Evolutionary conservation across 1,140 invertebrate genomes (phyloP).

Genomic region (Rhagoletis zephyria): DNA sequence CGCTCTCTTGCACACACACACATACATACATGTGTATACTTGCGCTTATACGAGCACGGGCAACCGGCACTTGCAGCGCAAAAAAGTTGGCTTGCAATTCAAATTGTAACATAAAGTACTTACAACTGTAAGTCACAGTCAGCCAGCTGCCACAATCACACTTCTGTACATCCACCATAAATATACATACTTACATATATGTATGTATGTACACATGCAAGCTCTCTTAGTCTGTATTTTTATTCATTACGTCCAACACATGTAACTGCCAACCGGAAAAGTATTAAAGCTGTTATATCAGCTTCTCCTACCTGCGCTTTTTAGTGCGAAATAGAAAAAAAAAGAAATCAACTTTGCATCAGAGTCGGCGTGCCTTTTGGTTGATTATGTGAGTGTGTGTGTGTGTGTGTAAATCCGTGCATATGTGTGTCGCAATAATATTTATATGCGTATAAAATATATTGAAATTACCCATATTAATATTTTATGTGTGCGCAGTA

Average conservation of each 20-base stretch:
- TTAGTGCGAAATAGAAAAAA: not conserved
- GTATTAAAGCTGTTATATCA: conserved; percentile 26
- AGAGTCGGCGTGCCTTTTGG: not conserved
- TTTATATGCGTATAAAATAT: conserved; percentile 49
- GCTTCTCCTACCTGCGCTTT: not conserved
- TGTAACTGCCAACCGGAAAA: conserved; percentile 48
- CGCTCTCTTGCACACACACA: not conserved
- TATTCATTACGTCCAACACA: conserved; percentile 51
- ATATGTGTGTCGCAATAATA: not conserved
- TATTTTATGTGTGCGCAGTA: conserved; percentile 21
- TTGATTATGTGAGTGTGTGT: too few species aligned
- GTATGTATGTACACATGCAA: not conserved
- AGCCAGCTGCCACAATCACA: conserved; percentile 35
- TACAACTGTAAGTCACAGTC: conserved; percentile 40
- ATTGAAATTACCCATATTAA: conserved; percentile 50
- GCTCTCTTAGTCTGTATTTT: conserved; percentile 35
- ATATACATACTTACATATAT: not conserved
- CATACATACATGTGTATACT: not conserved
- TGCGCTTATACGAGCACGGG: not conserved
- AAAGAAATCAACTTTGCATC: not conserved
- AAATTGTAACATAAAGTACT: conserved; percentile 50
- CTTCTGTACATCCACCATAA: not conserved
- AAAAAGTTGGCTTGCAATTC: conserved; percentile 46
- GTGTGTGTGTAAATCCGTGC: not conserved
- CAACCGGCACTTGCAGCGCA: not conserved